Base-by-base conservation (phyloP, 2,797 vertebrate genomes). In the Coccyzus lansbergi region DNA sequence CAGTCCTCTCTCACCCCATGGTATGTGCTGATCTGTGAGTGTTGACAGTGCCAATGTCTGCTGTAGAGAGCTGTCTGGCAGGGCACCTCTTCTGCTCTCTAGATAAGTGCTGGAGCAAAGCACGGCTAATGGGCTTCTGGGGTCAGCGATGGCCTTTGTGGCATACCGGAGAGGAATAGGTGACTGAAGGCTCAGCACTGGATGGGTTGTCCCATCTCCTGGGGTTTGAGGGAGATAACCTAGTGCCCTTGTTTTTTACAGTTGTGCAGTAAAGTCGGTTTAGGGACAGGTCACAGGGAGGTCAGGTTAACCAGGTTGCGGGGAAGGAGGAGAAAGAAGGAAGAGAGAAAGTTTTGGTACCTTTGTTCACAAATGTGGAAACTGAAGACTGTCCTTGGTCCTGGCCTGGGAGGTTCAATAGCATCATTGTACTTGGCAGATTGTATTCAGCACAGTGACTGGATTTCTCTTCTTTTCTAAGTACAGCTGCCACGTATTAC, bases 71-170 rank as follows among this genome's bases (percentile, higher is more conserved):
- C 60, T 1, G 12, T 20, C 42, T 44, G 42, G 15, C 12, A 38
- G 12, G 38, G 38, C 38, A 38, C 12, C 48, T 20, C 28, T 44
- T 31, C 40, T 34, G 29, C 48, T 74, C 18, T 29, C 25, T 17
- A 52, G 25, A 40, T 17, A 19, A 26, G 40, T 20, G n/a, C 63
- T 49, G 34, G 34, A 70, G 75, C 33, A 60, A 53, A 81, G 52
- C 46, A 38, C 0, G 3, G 36, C 26, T 4, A 4, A 4, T 3
- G n/a, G 15, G 31, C 34, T 49, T 60, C 11, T 10, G 36, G 56
- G 24, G 16, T 26, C 26, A 4, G 31, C 1, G n/a, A 7, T 31
- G 52, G 64, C 13, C 71, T 65, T 85, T 60, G 64, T 63, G 63
- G 26, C 31, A 52, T 17, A 28, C 33, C 9, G 69, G 63, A 69